Percentiles rank a stretch among this genome's conserved stretches.
Evolutionary conservation across 2,888 invertebrate genomes (phyloP).

Genomic region (Glyphotaelius pellucidus): DNA sequence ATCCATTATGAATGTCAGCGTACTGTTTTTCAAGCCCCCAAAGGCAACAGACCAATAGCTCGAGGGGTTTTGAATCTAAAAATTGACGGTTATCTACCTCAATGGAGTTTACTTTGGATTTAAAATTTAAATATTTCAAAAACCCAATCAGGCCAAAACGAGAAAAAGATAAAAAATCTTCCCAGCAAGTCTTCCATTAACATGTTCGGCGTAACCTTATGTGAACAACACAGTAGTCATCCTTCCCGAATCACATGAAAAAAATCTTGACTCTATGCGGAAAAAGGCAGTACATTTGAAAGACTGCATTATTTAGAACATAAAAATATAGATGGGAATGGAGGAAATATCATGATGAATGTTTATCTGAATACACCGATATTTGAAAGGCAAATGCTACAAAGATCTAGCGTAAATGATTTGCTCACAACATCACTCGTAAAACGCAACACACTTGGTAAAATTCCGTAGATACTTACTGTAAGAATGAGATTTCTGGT

Average conservation of each 20-base stretch:
- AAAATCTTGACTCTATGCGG: no score
- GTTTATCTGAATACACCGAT: no score
- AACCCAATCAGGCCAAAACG: neutral
- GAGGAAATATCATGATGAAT: no score
- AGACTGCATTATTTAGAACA: neutral
- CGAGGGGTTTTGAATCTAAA: neutral
- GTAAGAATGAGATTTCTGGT: constrained; percentile 54
- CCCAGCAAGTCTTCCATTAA: neutral
- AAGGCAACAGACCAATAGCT: neutral
- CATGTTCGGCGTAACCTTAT: neutral
- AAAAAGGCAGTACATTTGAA: no score
- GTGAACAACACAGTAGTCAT: no score
- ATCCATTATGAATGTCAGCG: neutral
- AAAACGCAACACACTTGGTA: no score
- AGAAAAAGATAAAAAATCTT: neutral
- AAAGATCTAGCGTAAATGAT: neutral
- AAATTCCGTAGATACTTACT: constrained; percentile 40
- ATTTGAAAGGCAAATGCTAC: neutral
- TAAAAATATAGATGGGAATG: no score
- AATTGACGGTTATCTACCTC: no score
- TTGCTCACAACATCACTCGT: neutral
- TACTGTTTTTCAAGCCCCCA: neutral
- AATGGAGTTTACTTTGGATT: no score
- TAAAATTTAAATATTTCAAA: no score
- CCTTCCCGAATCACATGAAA: no score